These are phyloP conservation scores for Anser cygnoides DNA, from an alignment of 2,113 vertebrate genomes.

Conservation along the genomic window DNA sequence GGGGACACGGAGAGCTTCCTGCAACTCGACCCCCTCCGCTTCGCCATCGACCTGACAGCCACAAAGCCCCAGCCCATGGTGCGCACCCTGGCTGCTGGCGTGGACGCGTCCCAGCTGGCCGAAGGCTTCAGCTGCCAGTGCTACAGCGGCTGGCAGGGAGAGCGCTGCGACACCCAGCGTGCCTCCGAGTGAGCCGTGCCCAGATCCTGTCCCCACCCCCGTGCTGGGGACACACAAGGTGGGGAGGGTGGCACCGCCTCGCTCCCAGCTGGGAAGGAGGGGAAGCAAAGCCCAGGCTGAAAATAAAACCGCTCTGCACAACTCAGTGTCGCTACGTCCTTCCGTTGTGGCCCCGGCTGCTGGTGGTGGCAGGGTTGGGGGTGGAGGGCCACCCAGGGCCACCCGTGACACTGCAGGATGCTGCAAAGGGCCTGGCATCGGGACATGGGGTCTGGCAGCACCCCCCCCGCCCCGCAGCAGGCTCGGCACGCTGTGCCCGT, in stretches of 20 bases:
- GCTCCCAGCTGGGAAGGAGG: background rate
- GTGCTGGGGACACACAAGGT: background rate
- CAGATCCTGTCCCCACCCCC: background rate
- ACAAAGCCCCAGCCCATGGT: constrained; percentile 57
- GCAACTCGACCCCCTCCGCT: constrained; percentile 78
- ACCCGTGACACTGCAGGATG: too few relatives aligned
- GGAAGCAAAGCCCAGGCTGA: background rate
- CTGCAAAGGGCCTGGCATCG: background rate
- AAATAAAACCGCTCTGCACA: background rate
- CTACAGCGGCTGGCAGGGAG: constrained; percentile 81
- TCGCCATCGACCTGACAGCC: constrained; percentile 70
- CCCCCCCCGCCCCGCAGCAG: background rate
- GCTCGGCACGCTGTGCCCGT: background rate
- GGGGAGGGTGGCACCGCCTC: background rate
- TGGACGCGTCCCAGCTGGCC: constrained; percentile 38
- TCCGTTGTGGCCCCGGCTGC: background rate
- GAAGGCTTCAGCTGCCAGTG: constrained; percentile 85
- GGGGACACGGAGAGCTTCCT: constrained; percentile 76
- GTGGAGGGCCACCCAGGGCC: background rate
- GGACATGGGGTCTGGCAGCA: background rate
- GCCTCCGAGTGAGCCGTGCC: background rate
- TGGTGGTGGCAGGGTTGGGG: too few relatives aligned
- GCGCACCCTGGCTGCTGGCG: constrained; percentile 54
- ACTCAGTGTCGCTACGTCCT: background rate
- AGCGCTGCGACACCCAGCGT: constrained; percentile 51